phyloP scores from a whole-genome alignment of 2,888 invertebrate genomes.

The Phaedon cochleariae region DNA sequence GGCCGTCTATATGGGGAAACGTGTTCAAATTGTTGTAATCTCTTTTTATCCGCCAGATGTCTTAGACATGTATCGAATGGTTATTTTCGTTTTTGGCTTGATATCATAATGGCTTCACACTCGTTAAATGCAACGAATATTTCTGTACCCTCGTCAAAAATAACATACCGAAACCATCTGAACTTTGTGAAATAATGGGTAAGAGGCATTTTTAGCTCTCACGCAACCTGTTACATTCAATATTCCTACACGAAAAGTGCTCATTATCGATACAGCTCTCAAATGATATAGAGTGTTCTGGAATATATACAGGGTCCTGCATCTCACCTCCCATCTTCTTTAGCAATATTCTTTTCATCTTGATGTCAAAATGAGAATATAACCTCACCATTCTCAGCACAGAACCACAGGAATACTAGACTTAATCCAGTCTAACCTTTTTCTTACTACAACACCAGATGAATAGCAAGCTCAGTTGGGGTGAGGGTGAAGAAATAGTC shows the following conservation, averaged over 20 bases:
- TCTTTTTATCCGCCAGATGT: not conserved
- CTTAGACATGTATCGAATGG: slow-evolving; percentile 1
- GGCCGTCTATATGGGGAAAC: not conserved
- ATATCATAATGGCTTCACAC: slow-evolving; percentile 2
- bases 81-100: not conserved
- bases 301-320: too few relatives aligned
- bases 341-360: too few relatives aligned
- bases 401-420: too few relatives aligned
- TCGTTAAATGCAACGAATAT: slow-evolving; percentile 2
- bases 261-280: not conserved
- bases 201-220: not conserved
- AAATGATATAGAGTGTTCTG: too few relatives aligned
- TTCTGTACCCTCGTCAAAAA: slow-evolving; percentile 1
- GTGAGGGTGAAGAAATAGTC: too few relatives aligned
- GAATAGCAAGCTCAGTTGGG: too few relatives aligned
- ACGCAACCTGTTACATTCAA: not conserved
- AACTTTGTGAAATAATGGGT: not conserved
- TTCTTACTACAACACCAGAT: too few relatives aligned
- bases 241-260: not conserved
- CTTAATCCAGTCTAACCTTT: too few relatives aligned
- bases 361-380: too few relatives aligned
- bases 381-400: too few relatives aligned
- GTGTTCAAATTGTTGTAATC: slow-evolving; percentile 1
- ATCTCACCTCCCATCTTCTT: too few relatives aligned
- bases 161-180: not conserved